Evolutionary conservation across 2,113 vertebrate species (phyloP).

Genomic region (Ptilorrhoa leucosticta): DNA sequence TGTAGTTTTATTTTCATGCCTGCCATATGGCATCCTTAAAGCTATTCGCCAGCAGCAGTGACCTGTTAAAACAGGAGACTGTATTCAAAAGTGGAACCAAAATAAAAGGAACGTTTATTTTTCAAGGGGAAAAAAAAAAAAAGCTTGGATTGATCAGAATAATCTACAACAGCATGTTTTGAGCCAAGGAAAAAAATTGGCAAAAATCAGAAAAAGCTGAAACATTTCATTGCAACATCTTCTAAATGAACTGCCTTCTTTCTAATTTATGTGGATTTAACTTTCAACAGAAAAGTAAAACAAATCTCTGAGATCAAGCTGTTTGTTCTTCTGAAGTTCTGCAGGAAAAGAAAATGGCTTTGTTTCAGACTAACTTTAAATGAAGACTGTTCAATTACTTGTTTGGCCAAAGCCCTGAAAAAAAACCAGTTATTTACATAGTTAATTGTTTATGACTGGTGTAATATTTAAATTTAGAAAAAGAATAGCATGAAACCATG

Average conservation of each 20-base stretch:
- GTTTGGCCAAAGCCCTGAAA: not conserved
- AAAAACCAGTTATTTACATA: not conserved
- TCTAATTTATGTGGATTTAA: not conserved
- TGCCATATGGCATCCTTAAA: slow-evolving; percentile 18
- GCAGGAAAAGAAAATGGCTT: not conserved
- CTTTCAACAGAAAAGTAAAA: not conserved
- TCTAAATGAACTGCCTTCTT: not conserved
- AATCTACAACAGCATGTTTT: not conserved
- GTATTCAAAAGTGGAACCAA: not conserved
- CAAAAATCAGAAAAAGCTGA: not conserved
- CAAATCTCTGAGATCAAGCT: not conserved
- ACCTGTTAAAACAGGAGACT: not conserved
- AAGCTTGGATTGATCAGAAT: not conserved
- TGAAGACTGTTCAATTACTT: not conserved
- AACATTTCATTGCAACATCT: not conserved
- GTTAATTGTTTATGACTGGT: not conserved
- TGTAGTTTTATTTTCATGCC: slow-evolving; percentile 16
- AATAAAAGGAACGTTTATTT: not conserved
- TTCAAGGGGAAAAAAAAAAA: not conserved
- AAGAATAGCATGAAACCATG: not conserved
- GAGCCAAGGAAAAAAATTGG: not conserved
- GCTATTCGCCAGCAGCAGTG: not conserved
- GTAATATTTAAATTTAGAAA: not conserved
- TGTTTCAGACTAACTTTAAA: not conserved
- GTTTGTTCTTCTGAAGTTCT: not conserved